phyloP scores from a whole-genome alignment of 2,797 vertebrate species.

The Lacerta viridis region DNA sequence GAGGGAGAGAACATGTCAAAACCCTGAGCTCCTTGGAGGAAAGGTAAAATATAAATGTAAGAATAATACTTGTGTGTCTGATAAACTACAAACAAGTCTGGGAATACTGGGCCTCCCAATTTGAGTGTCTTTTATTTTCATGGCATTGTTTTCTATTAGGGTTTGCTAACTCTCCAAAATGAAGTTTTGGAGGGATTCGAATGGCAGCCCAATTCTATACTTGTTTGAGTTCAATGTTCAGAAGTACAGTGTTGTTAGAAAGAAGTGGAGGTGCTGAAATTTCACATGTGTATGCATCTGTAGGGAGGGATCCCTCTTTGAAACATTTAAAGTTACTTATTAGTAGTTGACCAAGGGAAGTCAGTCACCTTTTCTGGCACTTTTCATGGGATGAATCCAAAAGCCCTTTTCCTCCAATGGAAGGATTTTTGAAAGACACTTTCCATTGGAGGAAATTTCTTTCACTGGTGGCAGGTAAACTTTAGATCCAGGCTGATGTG shows the following conservation, averaged over 20 bases:
- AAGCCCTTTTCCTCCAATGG: background rate
- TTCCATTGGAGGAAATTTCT: background rate
- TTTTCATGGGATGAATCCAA: background rate
- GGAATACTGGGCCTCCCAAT: background rate
- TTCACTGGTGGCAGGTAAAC: background rate
- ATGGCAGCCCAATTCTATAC: background rate
- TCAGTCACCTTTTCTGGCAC: background rate
- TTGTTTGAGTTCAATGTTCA: background rate
- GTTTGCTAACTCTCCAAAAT: no score
- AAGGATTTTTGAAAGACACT: background rate
- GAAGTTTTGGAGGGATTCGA: no score
- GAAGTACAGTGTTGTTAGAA: background rate
- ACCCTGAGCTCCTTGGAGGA: no score
- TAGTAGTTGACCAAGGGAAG: background rate
- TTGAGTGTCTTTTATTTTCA: background rate
- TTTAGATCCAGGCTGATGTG: background rate
- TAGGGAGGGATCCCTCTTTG: background rate
- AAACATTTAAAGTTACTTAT: background rate
- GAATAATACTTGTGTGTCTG: background rate
- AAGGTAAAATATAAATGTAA: no score
- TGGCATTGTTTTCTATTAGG: background rate
- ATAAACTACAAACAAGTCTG: background rate
- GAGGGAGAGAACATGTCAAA: no score
- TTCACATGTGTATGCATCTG: background rate
- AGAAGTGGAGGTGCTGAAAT: background rate